Conservation (phyloP, 35 echinoderm and acorn worm genomes). For the Anneissia japonica region DNA sequence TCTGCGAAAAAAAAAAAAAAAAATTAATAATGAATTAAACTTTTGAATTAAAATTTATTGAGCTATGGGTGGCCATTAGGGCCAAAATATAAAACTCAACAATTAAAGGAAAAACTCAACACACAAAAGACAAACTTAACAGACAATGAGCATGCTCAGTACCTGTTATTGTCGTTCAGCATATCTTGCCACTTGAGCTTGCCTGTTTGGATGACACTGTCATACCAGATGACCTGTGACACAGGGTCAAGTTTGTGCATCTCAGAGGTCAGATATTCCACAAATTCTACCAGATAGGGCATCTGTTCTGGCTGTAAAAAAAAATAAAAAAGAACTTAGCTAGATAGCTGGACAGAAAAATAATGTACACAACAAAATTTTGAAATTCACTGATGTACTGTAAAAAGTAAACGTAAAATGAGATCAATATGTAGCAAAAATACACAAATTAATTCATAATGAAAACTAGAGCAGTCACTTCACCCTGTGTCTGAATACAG, state of each 20-base stretch:
- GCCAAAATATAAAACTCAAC: too few relatives aligned
- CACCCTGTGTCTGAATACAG: too few relatives aligned
- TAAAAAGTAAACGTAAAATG: not conserved
- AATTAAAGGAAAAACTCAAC: too few relatives aligned
- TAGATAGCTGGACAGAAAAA: too few relatives aligned
- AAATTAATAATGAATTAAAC: not conserved
- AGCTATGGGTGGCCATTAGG: too few relatives aligned
- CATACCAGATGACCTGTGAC: conserved; percentile 96
- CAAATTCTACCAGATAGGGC: conserved; percentile 68
- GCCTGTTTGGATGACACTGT: conserved; percentile 91
- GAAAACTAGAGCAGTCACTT: too few relatives aligned
- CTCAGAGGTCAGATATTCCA: conserved; percentile 61
- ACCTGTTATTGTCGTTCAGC: conserved; percentile 95
- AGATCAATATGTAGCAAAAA: too few relatives aligned
- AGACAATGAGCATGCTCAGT: not conserved
- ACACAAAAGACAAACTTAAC: too few relatives aligned
- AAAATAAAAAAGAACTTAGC: conserved; percentile 15
- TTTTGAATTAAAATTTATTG: too few relatives aligned
- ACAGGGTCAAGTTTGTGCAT: conserved; percentile 57
- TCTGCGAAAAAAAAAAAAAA: conserved; percentile 31
- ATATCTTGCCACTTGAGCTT: conserved; percentile 92
- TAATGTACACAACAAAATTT: too few relatives aligned
- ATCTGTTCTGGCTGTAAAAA: conserved; percentile 75
- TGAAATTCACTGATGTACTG: not conserved
- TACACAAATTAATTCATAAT: too few relatives aligned